Evolutionary conservation across 2,888 invertebrate species (phyloP).

Genomic region (Scelioninae gen. 1): DNA sequence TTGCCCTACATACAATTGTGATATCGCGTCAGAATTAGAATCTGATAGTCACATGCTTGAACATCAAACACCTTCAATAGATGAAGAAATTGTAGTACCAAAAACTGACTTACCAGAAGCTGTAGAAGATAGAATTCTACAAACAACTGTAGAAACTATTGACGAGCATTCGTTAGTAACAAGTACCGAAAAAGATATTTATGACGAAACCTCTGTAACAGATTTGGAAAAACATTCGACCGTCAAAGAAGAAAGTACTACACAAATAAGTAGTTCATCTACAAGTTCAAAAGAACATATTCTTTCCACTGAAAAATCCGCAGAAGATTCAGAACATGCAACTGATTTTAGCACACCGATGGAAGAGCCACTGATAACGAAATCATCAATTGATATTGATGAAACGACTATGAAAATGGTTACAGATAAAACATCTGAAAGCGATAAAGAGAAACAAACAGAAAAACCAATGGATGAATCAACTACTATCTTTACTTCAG

Average conservation of each 20-base stretch:
- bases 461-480: slow-evolving; percentile 48
- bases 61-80: slow-evolving; percentile 76
- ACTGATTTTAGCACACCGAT: not conserved
- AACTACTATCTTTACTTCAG: slow-evolving; percentile 54
- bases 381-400: slow-evolving; percentile 15
- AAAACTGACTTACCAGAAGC: slow-evolving; percentile 43
- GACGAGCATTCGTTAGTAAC: slow-evolving; percentile 70
- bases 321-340: slow-evolving; percentile 19
- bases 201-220: slow-evolving; percentile 59
- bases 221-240: slow-evolving; percentile 62
- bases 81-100: slow-evolving; percentile 50
- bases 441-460: slow-evolving; percentile 52
- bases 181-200: slow-evolving; percentile 59
- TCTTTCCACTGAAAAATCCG: slow-evolving; percentile 25
- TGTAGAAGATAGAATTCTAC: slow-evolving; percentile 24
- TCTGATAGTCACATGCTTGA: slow-evolving; percentile 85
- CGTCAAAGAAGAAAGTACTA: slow-evolving; percentile 65
- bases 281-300: slow-evolving; percentile 40
- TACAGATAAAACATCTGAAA: slow-evolving; percentile 39
- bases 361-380: slow-evolving; percentile 24
- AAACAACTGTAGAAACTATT: slow-evolving; percentile 60
- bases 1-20: slow-evolving; percentile 91
- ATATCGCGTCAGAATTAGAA: slow-evolving; percentile 85
- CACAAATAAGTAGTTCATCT: slow-evolving; percentile 35
- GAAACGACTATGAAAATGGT: slow-evolving; percentile 61